phyloP scores from a whole-genome alignment of 2,888 invertebrate species.

The Chymomyza fuscimana region DNA sequence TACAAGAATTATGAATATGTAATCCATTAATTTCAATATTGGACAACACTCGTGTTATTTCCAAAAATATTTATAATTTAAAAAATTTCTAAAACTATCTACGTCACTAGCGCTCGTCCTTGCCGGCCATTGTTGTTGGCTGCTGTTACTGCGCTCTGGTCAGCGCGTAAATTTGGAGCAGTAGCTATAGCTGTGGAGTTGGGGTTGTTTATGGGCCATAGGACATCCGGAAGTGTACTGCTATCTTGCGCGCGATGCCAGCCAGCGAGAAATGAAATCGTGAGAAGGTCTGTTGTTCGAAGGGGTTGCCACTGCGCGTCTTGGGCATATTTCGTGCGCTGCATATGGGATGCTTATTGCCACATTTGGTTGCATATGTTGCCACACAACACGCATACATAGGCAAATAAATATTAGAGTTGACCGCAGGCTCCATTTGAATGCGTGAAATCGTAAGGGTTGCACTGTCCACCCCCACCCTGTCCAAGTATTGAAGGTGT shows the following conservation, averaged over 20 bases:
- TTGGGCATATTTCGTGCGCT: conserved; percentile 7
- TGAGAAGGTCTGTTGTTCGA: neutral
- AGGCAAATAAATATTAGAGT: conserved; percentile 40
- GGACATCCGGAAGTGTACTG: neutral
- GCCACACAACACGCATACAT: neutral
- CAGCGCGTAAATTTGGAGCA: no score
- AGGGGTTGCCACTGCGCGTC: neutral
- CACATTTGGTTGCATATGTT: conserved; percentile 32
- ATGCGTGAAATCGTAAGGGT: neutral
- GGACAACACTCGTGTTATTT: no score
- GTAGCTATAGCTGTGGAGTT: no score
- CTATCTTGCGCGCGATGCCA: neutral
- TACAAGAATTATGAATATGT: no score
- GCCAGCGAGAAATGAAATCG: neutral
- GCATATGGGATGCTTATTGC: conserved; percentile 15
- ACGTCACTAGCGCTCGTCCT: no score
- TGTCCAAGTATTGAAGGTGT: neutral
- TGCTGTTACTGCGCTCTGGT: no score
- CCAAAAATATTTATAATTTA: no score
- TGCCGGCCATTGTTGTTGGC: no score
- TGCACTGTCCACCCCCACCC: neutral
- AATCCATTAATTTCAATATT: no score
- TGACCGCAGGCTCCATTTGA: conserved; percentile 3
- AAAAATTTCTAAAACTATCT: no score
- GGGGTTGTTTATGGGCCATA: no score